A percentile compares a stretch with the other conserved stretches of the same genome.
phyloP scores from a whole-genome alignment of 2,113 vertebrate species.

The Cranoglanis bouderius region DNA sequence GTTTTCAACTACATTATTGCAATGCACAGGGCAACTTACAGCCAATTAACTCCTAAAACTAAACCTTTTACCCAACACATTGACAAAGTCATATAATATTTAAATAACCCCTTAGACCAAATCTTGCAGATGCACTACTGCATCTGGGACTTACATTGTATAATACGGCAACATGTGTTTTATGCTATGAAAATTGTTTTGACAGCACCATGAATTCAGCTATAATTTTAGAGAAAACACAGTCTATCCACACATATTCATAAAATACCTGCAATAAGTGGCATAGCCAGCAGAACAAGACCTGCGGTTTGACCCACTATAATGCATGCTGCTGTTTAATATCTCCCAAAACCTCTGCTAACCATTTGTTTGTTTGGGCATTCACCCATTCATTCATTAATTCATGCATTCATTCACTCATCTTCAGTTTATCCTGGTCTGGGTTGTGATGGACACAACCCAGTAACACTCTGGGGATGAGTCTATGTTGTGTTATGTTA shows the following conservation, averaged over 20 bases:
- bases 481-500: neutral
- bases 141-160: neutral
- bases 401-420: neutral
- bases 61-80: constrained; percentile 3
- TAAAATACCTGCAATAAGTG: neutral
- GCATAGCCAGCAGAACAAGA: neutral
- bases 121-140: neutral
- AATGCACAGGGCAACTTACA: neutral
- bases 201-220: neutral
- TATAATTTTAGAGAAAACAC: neutral
- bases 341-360: constrained; percentile 59
- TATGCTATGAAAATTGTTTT: neutral
- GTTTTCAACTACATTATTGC: neutral
- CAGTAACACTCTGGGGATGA: neutral
- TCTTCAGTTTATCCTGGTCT: neutral
- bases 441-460: neutral
- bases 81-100: neutral
- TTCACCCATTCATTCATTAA: neutral
- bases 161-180: neutral
- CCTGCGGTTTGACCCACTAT: constrained; percentile 56
- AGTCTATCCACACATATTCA: neutral
- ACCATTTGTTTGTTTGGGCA: constrained; percentile 28
- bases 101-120: neutral
- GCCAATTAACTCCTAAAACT: neutral
- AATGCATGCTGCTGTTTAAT: constrained; percentile 58